Base-by-base conservation (phyloP, 2,888 invertebrate genomes). In the Drosophila fulvimacula region DNA sequence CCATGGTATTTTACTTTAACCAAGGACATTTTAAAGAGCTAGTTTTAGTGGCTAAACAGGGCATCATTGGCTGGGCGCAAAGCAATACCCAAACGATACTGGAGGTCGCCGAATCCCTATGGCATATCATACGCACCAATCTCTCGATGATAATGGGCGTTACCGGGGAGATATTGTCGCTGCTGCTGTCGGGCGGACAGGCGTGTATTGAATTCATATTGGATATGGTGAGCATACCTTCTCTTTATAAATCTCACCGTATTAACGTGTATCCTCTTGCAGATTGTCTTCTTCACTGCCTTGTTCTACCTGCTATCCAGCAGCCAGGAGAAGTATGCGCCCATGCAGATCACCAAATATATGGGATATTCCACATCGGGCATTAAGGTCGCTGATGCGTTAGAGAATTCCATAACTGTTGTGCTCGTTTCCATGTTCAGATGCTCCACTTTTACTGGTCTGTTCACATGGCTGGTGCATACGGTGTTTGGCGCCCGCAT, bases 391-490 rank as follows among this genome's bases (percentile, higher is more conserved):
- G 97, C 97, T 5, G 94, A 96, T 69, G 97, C 97, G 0, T 93
- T 98, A 30, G 97, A 97, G 88, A 96, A 96, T 69, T 97, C 97
- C 0, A 96, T 98, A 60, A 98, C 98, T 82, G 98, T 98, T 82
- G 99, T 99, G 15, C 97, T 99, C 91, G 95, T 97, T 68, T 98
- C 99, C 0, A 98, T 99, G 3, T 96, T 98, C 87, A 99, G 99
- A 93, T 97, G 99, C 95, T 97, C 98, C 0, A 94, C 97, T 0
- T 99, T 99, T 93, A 99, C 99, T 91, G 99, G 99, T 0, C 94
- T 99, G 74, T 99, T 99, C 95, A 99, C 99, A 0, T 99, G 99
- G 98, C 95, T 99, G 72, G 96, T 98, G 57, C 99, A 99, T 92
- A 98, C 97, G 77, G 93, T 99, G 13, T 99, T 99, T 91, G 97